Conservation (phyloP, 2,113 vertebrate genomes). For the Hypomesus transpacificus region DNA sequence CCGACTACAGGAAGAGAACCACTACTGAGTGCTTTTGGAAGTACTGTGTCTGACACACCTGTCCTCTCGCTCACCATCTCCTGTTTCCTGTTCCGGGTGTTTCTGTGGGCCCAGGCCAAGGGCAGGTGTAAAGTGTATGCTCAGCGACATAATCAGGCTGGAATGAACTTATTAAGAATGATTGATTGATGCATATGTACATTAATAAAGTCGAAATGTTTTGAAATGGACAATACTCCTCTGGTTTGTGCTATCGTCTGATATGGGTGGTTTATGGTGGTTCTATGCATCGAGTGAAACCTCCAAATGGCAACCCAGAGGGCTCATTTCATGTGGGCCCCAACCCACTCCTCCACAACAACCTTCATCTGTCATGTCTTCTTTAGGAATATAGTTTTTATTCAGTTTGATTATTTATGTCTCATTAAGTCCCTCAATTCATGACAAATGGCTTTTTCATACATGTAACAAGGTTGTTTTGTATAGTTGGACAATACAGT, state of each 20-base stretch:
- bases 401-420: conserved; percentile 54
- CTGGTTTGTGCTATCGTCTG: conserved; percentile 2
- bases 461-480: conserved; percentile 46
- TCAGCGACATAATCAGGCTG: conserved; percentile 5
- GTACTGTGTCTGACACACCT: conserved; percentile 41
- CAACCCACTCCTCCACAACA: too few species aligned
- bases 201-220: conserved; percentile 19
- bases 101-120: neutral
- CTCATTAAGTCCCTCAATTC: conserved; percentile 67
- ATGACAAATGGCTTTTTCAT: conserved; percentile 64
- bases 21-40: conserved; percentile 55
- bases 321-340: too few species aligned
- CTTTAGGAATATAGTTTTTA: conserved; percentile 55
- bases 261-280: neutral
- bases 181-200: neutral
- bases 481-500: conserved; percentile 63
- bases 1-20: conserved; percentile 38
- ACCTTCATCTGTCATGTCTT: neutral
- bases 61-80: neutral
- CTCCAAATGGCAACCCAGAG: too few species aligned
- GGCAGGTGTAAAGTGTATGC: neutral
- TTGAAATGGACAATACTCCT: conserved; percentile 10
- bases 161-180: conserved; percentile 3
- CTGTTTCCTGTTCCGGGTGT: neutral
- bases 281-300: neutral